Base-by-base conservation (phyloP, 2,888 invertebrate species). In the Timandra comae region DNA sequence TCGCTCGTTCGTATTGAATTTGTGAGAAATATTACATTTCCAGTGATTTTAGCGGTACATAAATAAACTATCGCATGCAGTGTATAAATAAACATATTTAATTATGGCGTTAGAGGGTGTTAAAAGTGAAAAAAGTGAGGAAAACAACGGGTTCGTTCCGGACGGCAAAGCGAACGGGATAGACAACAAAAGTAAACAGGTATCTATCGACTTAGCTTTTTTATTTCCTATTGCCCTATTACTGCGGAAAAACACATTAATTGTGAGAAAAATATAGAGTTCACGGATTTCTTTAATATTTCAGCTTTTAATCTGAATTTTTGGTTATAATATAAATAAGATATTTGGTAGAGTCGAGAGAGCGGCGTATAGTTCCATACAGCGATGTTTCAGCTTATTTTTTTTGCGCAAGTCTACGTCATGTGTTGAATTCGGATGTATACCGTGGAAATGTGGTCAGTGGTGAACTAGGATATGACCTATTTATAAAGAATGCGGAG, bases 161-260 rank as follows among this genome's bases (percentile, higher is more conserved):
- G 86, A 87, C 66, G 68, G 77, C 65, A 87, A 87, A 68, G 73
- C 84, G 64, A 87, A 87, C 70, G 87, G 86, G 71, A 86, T 80
- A 66, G 87, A 87, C 79, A 87, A 84, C 77, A 86, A 82, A 76
- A 84, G 77, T 78, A 88, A 88, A 80, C 88, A 88, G 84, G 85
- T 84, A 81, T 55, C 43, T 55, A 64, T 58, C 50, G 49, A 54
- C 54, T 56, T 49, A 42, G 55, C 56, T 63, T 61, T 60, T 47
- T 49, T 51, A 55, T 64, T 67, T 61, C 50, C 46, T 29, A 27
- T 38, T 36, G 40, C 44, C 56, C 58, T 58, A 47, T 44, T 38
- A 35, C 1, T 22, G 3, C 3, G 11, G 7, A 3, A 24, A 8
- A 24, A 5, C 11, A 24, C 24, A 24, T 3, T 2, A 3, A 11